Conservation (phyloP, 2,113 vertebrate species). For the Apodemus speciosus region DNA sequence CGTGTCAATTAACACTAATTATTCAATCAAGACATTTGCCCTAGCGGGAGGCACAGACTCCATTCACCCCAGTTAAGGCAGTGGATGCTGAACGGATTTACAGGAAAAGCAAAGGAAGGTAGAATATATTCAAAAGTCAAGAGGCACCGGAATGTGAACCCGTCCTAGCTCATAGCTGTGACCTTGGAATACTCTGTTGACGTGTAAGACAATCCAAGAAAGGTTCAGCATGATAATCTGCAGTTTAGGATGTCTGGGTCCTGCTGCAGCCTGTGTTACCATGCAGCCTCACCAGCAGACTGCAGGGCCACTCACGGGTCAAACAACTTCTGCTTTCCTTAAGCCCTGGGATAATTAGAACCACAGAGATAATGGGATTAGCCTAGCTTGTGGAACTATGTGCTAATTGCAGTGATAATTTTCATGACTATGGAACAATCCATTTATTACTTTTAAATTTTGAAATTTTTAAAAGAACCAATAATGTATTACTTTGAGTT, state of each 20-base stretch:
- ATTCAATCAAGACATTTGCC: background rate
- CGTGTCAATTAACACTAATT: conserved; percentile 29
- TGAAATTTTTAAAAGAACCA: conserved; percentile 19
- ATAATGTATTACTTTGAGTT: conserved; percentile 29
- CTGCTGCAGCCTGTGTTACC: background rate
- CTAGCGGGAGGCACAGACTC: background rate
- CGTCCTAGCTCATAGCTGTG: background rate
- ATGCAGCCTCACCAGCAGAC: background rate
- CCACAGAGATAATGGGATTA: background rate
- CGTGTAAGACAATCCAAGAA: background rate
- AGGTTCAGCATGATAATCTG: background rate
- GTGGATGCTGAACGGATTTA: conserved; percentile 29
- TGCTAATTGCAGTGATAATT: conserved; percentile 26
- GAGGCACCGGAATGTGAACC: background rate
- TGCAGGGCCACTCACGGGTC: background rate
- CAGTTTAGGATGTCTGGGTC: background rate
- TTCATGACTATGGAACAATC: conserved; percentile 1
- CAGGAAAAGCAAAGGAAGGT: conserved; percentile 34
- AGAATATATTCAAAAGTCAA: background rate
- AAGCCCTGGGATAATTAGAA: conserved; percentile 33
- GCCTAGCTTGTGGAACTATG: background rate
- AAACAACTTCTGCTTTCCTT: conserved; percentile 24
- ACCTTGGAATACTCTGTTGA: background rate
- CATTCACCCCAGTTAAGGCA: background rate
- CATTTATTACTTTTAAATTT: conserved; percentile 6